Base-by-base conservation (phyloP, 2,888 invertebrate species). In the Cheilosia impressa region DNA sequence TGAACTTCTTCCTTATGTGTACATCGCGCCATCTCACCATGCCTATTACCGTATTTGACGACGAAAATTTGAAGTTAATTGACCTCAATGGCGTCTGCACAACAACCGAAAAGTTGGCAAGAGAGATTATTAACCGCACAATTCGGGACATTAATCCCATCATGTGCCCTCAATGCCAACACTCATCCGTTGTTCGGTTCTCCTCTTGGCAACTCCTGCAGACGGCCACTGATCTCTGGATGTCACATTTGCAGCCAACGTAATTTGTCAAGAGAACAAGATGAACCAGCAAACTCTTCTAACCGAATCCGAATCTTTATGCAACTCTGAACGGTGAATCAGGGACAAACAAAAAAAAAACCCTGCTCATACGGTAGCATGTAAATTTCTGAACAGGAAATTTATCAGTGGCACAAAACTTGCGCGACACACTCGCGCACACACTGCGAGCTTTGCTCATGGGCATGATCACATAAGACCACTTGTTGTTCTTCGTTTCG, bases 301-400 rank as follows among this genome's bases (percentile, higher is more conserved):
- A 63, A 63, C 60, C 43, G 62, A 81, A 73, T 73, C 45, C 52
- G 66, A 66, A 72, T 58, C 45, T 53, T 22, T 24, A 53, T 53
- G 34, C 57, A 65, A 53, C 17, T 55, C 57, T n/a, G 15, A 65
- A 62, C 62, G 63, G 45, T 57, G 31, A 41, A 60, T 34, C 9
- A 66, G 58, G 47, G 22, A 5, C 22, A 60, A 57, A 50, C 13
- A 45, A 31, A 22, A 15, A 13, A 22, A 41, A 27, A 15, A 78
- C 65, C 31, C 60, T 75, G 78, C 43, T 63, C 65, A 65, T 79
- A 76, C 84, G 55, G 84, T 84, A 80, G 84, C 84, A 79, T 84
- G 84, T 80, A 75, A 84, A 84, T 84, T 84, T 84, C 63, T 65
- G 73, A 73, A 63, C 60, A 73, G 69, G 73, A 66, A 84, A 84